phyloP scores from a whole-genome alignment of 2,888 invertebrate species.

The Callosobruchus maculatus region DNA sequence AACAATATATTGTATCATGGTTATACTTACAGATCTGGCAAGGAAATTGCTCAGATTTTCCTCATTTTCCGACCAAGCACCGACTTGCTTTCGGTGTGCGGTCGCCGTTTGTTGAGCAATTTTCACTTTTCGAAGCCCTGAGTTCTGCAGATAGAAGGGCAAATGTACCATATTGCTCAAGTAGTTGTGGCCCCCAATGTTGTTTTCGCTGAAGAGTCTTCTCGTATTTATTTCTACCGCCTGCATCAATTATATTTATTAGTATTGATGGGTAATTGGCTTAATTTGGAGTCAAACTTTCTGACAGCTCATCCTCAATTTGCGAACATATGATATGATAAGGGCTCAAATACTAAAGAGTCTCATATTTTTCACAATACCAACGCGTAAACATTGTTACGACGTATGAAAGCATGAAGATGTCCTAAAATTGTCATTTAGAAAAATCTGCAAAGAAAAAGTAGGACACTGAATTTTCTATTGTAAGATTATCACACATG shows the following conservation, averaged over 20 bases:
- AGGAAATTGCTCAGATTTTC: conserved; percentile 52
- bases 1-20: not conserved
- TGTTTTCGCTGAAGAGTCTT: conserved; percentile 82
- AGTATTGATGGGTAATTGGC: not conserved
- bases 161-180: conserved; percentile 94
- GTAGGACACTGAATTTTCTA: too few species aligned
- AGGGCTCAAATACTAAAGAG: too few species aligned
- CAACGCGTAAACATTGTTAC: too few species aligned
- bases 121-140: conserved; percentile 85
- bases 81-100: conserved; percentile 49
- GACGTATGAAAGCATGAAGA: too few species aligned
- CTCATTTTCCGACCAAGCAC: conserved; percentile 53
- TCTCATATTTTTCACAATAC: too few species aligned
- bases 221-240: conserved; percentile 88
- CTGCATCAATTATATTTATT: conserved; percentile 43
- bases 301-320: not conserved
- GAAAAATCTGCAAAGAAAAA: too few species aligned
- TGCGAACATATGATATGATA: too few species aligned
- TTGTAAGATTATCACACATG: too few species aligned
- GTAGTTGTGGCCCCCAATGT: conserved; percentile 93
- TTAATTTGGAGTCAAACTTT: not conserved
- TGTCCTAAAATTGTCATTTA: too few species aligned
- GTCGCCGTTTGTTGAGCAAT: conserved; percentile 78
- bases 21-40: conserved; percentile 49
- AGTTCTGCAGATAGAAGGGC: conserved; percentile 97